phyloP scores from a whole-genome alignment of 1,140 invertebrate genomes.

The Brachionus koreanus region DNA sequence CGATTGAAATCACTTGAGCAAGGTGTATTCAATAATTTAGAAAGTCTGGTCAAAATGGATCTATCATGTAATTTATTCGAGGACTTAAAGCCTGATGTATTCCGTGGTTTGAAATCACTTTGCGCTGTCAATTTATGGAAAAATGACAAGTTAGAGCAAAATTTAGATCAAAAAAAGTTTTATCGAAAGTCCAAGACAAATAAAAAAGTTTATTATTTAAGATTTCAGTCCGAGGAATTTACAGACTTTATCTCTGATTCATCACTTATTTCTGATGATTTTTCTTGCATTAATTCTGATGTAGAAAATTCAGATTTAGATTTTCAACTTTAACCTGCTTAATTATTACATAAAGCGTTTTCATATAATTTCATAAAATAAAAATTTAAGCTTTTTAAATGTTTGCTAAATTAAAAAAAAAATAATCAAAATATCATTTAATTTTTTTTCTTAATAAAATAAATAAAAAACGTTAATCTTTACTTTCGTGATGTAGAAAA shows the following conservation, averaged over 20 bases:
- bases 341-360: no score
- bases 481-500: no score
- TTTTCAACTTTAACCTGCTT: not conserved
- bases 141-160: not conserved
- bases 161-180: not conserved
- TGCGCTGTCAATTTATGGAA: conserved; percentile 19
- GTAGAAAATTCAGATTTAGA: not conserved
- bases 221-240: conserved; percentile 24
- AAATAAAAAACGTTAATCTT: no score
- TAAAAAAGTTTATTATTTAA: conserved; percentile 17
- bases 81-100: not conserved
- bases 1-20: not conserved
- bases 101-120: not conserved
- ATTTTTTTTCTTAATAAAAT: no score
- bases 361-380: no score
- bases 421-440: no score
- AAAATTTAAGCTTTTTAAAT: no score
- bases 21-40: not conserved
- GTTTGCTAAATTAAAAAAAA: no score
- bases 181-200: not conserved
- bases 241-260: not conserved
- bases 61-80: not conserved
- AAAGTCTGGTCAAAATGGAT: not conserved
- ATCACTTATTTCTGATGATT: not conserved
- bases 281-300: not conserved